Base-by-base conservation (phyloP, 2,888 invertebrate genomes). In the Amphiduros pacificus region DNA sequence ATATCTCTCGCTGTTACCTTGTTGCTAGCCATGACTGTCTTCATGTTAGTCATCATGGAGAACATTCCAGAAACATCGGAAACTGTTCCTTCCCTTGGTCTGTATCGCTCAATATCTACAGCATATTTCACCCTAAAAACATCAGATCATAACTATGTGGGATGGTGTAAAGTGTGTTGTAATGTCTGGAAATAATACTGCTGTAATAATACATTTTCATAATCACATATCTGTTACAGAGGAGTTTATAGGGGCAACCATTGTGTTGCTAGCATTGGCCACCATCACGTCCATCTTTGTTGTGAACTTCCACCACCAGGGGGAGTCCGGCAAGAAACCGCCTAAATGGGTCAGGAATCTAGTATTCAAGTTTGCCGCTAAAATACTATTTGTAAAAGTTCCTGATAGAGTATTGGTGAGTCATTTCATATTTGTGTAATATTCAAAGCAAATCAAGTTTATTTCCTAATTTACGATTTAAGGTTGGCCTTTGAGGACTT, bases 21-120 rank as follows among this genome's bases (percentile, higher is more conserved):
- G 6, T 22, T 44, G 6, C n/a, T 44, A 4, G 44, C 44, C 44
- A 44, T 44, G 44, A 44, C 44, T n/a, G 44, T 44, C 44, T 44
- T 44, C 44, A 44, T 44, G 44, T 44, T 44, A 22, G 44, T 44
- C 6, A 44, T 44, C 44, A 44, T 44, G 44, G 44, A 44, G n/a
- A 44, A 44, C 22, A 44, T 44, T n/a, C 44, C 44, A 20, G 44
- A 44, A 17, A 44, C 44, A 9, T 44, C 44, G 4, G 44, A 44
- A 44, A 44, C 44, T 5, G 44, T 44, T 4, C 44, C 44, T 20
- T 44, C 44, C n/a, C 22, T 44, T 20, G 20, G 44, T 44, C 6
- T 20, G 44, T 17, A 17, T 44, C 22, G n/a, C 17, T 36, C n/a
- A n/a, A n/a, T n/a, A n/a, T n/a, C n/a, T n/a, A n/a, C n/a, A n/a